Percentiles rank a stretch among this genome's conserved stretches.
Conservation (phyloP, 2,888 invertebrate genomes). For the Drosophila kanekoi region DNA sequence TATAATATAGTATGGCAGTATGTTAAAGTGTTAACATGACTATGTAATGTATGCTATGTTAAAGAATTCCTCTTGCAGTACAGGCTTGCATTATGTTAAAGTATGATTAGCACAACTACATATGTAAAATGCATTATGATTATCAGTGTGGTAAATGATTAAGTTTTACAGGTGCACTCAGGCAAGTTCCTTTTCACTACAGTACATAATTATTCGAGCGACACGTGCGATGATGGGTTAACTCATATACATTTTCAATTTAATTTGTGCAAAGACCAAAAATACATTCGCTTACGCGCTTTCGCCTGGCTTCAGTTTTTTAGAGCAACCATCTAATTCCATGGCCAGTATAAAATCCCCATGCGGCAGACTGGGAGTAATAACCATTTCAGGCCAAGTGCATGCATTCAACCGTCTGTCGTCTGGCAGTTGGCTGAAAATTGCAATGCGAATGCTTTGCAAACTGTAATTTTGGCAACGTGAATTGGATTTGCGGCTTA, state of each 20-base stretch:
- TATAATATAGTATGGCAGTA: too few species aligned
- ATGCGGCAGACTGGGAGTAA: conserved; percentile 17
- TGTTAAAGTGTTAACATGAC: too few species aligned
- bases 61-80: too few species aligned
- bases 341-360: conserved; percentile 7
- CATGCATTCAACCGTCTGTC: conserved; percentile 19
- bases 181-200: neutral
- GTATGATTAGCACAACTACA: too few species aligned
- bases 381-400: conserved; percentile 42
- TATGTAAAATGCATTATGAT: too few species aligned
- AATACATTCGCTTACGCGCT: conserved; percentile 59
- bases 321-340: conserved; percentile 9
- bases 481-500: conserved; percentile 77
- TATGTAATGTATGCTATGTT: too few species aligned
- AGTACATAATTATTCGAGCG: neutral
- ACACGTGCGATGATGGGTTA: conserved; percentile 48
- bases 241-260: conserved; percentile 58
- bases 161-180: neutral
- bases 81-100: too few species aligned
- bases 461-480: conserved; percentile 51
- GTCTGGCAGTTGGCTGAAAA: conserved; percentile 34
- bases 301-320: conserved; percentile 52
- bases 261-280: conserved; percentile 42
- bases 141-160: too few species aligned
- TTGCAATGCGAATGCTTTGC: conserved; percentile 41